Conservation (phyloP, 2,797 vertebrate genomes). For the Furcifer pardalis region DNA sequence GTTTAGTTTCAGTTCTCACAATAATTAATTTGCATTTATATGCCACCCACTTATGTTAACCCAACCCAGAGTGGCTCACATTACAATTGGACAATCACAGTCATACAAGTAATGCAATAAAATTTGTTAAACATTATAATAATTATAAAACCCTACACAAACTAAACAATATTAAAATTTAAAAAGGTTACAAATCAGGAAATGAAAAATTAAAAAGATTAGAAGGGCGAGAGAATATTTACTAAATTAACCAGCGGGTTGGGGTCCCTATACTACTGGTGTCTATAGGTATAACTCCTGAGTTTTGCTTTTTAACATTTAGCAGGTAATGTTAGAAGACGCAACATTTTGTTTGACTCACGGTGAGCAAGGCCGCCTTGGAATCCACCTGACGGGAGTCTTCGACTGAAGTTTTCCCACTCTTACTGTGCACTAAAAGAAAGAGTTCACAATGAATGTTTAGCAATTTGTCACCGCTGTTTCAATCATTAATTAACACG, state of each 20-base stretch:
- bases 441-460: not conserved
- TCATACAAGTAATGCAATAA: no score
- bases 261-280: no score
- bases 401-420: conserved; percentile 80
- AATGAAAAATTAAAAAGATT: no score
- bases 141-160: no score
- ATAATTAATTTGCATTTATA: not conserved
- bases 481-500: not conserved
- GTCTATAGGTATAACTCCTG: not conserved
- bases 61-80: no score
- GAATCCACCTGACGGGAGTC: conserved; percentile 86
- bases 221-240: no score
- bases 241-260: no score
- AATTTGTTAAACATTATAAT: no score
- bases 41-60: no score
- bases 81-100: no score
- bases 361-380: conserved; percentile 83
- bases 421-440: conserved; percentile 78
- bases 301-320: not conserved
- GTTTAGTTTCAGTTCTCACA: not conserved
- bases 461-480: not conserved
- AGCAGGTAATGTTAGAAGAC: not conserved
- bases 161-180: no score
- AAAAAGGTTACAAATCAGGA: no score
- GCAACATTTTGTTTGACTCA: conserved; percentile 72